These are phyloP conservation scores for Cryptops parisi DNA, from an alignment of 2,888 invertebrate species.

Conservation along the genomic window DNA sequence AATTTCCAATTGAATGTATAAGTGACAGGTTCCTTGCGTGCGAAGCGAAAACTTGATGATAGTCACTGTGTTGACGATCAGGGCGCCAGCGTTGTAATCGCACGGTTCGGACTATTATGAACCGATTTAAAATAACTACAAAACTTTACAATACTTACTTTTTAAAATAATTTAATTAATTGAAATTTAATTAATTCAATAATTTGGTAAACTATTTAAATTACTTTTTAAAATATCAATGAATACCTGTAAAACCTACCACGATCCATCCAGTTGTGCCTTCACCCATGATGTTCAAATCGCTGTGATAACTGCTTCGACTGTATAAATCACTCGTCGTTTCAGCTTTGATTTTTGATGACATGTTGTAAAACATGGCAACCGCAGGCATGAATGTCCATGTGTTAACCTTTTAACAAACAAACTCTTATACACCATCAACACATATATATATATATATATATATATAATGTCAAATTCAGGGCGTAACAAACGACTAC, in stretches of 20 bases:
- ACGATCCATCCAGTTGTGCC: not conserved
- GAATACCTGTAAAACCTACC: not conserved
- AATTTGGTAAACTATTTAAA: not conserved
- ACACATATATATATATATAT: no score
- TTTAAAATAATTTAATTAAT: not conserved
- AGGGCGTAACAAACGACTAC: no score
- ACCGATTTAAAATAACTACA: not conserved
- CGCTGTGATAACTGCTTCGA: not conserved
- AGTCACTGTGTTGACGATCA: not conserved
- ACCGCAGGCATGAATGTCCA: not conserved
- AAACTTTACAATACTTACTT: not conserved
- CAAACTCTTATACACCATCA: no score
- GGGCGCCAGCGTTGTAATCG: not conserved
- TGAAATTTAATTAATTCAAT: not conserved
- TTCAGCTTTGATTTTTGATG: not conserved
- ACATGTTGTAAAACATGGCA: not conserved
- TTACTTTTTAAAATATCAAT: not conserved
- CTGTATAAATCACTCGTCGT: not conserved
- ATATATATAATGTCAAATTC: no score
- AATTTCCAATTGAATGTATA: not conserved
- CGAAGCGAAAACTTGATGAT: not conserved
- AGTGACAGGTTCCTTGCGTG: not conserved
- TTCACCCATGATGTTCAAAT: not conserved
- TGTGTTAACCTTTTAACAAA: not conserved
- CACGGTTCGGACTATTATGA: not conserved